phyloP scores from a whole-genome alignment of 1,140 invertebrate species.

The Aplysia californica region DNA sequence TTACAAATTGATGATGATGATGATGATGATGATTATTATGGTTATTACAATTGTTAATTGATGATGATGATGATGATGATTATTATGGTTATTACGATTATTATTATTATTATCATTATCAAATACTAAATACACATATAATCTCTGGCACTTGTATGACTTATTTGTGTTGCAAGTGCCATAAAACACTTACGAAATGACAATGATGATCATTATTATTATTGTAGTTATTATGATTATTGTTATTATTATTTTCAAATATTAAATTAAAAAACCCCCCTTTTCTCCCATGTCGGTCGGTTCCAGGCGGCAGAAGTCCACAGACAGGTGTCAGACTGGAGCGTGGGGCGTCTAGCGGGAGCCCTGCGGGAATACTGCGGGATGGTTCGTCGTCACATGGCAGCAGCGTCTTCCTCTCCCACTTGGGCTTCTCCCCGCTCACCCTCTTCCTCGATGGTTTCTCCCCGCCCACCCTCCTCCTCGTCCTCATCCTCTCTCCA shows the following conservation, averaged over 20 bases:
- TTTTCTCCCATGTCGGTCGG: not conserved
- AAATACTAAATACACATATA: no score
- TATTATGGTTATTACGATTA: no score
- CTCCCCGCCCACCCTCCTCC: not conserved
- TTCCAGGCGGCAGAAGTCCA: conserved; percentile 8
- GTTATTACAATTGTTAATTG: no score
- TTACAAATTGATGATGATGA: no score
- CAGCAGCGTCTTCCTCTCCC: not conserved
- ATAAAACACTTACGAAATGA: not conserved
- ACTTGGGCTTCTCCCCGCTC: not conserved
- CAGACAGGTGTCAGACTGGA: not conserved
- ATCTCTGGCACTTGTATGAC: no score
- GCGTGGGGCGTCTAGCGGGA: not conserved
- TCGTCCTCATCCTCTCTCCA: not conserved
- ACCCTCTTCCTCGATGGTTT: not conserved
- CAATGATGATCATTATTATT: no score
- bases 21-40: no score
- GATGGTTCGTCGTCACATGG: not conserved
- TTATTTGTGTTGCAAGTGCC: no score
- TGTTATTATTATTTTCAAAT: not conserved
- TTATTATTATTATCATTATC: no score
- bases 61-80: no score
- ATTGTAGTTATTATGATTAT: no score
- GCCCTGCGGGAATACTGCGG: not conserved
- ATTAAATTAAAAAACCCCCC: not conserved